phyloP scores from a whole-genome alignment of 1,140 invertebrate species.

The Temnothorax nylanderi region DNA sequence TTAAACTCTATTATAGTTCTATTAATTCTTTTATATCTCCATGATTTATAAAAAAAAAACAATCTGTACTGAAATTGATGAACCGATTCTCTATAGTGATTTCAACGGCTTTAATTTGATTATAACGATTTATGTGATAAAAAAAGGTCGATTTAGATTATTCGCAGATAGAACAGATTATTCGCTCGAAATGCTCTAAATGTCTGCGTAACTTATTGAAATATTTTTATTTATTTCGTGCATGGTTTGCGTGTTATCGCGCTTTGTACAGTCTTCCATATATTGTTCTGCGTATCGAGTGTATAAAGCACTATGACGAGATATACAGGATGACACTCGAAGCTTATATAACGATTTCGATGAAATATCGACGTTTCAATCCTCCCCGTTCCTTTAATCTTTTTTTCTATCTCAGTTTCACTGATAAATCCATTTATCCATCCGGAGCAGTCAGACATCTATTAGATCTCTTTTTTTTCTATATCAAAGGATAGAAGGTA shows the following conservation, averaged over 20 bases:
- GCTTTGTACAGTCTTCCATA: not conserved
- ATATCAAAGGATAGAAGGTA: not conserved
- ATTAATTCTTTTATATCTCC: not conserved
- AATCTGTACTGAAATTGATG: not conserved
- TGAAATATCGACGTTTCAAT: conserved; percentile 55
- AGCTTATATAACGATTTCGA: conserved; percentile 49
- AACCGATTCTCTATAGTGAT: not conserved
- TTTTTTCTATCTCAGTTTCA: not conserved
- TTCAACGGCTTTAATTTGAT: not conserved
- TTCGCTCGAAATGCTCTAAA: conserved; percentile 1
- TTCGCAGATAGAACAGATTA: not conserved
- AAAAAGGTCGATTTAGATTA: not conserved
- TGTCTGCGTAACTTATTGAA: not conserved
- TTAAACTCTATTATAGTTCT: not conserved
- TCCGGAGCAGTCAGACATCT: conserved; percentile 5
- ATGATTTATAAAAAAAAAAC: not conserved
- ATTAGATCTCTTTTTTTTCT: conserved; percentile 4
- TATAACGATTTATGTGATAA: not conserved
- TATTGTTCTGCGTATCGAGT: not conserved
- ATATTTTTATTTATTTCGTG: conserved; percentile 12
- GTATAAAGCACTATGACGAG: conserved; percentile 36
- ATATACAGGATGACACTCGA: conserved; percentile 42
- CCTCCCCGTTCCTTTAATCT: not conserved
- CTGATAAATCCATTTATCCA: conserved; percentile 44
- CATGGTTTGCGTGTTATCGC: too few species aligned